These are phyloP conservation scores for Carettochelys insculpta DNA, from an alignment of 2,113 vertebrate genomes.

Conservation along the genomic window DNA sequence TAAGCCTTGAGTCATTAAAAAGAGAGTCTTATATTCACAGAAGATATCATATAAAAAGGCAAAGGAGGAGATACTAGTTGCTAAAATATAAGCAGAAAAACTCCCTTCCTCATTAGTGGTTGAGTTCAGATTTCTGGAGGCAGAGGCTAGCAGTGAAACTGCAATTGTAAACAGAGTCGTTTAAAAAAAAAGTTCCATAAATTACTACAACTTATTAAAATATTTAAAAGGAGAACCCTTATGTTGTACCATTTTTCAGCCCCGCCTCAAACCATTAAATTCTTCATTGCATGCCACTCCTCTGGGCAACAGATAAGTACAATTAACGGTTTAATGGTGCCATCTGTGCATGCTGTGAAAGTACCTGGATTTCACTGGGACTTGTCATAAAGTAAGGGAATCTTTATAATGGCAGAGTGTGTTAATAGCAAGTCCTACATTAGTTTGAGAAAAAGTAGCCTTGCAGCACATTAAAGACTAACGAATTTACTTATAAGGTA, in stretches of 20 bases:
- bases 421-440: not conserved
- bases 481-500: too few species aligned
- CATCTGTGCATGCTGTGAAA: rapidly evolving
- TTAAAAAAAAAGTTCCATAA: not conserved
- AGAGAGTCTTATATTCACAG: constrained; percentile 4
- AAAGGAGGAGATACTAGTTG: not conserved
- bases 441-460: not conserved
- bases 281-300: not conserved
- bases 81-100: constrained; percentile 28
- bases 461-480: too few species aligned
- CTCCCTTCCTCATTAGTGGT: not conserved
- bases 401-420: not conserved
- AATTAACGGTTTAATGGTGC: rapidly evolving
- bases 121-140: constrained; percentile 39
- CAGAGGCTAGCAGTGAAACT: constrained; percentile 7
- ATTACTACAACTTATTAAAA: not conserved
- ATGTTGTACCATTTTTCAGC: not conserved
- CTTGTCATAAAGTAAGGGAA: not conserved
- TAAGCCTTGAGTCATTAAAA: not conserved
- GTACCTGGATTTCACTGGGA: rapidly evolving
- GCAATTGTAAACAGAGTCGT: constrained; percentile 27
- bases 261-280: not conserved
- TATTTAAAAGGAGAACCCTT: constrained; percentile 19
- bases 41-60: not conserved
- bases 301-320: not conserved